A percentile compares a stretch with the other conserved stretches of the same genome.
phyloP scores from a whole-genome alignment of 2,888 invertebrate species.

The Hypomecis punctinalis region DNA sequence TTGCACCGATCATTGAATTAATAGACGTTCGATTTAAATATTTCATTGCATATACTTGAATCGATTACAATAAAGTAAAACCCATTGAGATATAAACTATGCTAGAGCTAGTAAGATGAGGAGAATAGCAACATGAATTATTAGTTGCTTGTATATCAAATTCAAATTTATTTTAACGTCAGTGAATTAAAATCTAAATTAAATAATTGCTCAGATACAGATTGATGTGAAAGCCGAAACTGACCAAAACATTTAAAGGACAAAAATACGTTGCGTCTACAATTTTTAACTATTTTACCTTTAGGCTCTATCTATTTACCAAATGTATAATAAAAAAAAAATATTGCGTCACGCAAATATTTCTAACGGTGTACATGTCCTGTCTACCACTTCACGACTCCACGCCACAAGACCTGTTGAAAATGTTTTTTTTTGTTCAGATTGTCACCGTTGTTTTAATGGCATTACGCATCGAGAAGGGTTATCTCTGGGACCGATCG shows the following conservation, averaged over 20 bases:
- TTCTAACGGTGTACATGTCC: not conserved
- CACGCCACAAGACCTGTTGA: slow-evolving; percentile 73
- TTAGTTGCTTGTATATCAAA: too few relatives aligned
- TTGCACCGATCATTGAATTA: not conserved
- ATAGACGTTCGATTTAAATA: slow-evolving; percentile 12
- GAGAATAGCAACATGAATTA: too few relatives aligned
- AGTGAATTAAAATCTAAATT: too few relatives aligned
- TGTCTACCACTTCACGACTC: slow-evolving; percentile 11
- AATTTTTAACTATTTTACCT: too few relatives aligned
- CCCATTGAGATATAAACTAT: not conserved
- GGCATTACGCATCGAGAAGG: slow-evolving; percentile 83
- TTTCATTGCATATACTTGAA: not conserved
- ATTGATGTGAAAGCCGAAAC: too few relatives aligned
- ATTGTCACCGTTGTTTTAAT: slow-evolving; percentile 86
- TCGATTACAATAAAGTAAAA: not conserved
- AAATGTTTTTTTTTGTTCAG: slow-evolving; percentile 81
- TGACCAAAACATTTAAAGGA: too few relatives aligned
- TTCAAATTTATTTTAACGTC: too few relatives aligned
- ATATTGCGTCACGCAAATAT: not conserved
- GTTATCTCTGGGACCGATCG: slow-evolving; percentile 81
- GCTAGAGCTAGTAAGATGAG: too few relatives aligned
- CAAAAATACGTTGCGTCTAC: too few relatives aligned
- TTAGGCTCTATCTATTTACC: too few relatives aligned
- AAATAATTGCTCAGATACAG: too few relatives aligned
- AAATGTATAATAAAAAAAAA: not conserved